Base-by-base conservation (phyloP, 2,888 invertebrate genomes). In the Palloptera scutellata region DNA sequence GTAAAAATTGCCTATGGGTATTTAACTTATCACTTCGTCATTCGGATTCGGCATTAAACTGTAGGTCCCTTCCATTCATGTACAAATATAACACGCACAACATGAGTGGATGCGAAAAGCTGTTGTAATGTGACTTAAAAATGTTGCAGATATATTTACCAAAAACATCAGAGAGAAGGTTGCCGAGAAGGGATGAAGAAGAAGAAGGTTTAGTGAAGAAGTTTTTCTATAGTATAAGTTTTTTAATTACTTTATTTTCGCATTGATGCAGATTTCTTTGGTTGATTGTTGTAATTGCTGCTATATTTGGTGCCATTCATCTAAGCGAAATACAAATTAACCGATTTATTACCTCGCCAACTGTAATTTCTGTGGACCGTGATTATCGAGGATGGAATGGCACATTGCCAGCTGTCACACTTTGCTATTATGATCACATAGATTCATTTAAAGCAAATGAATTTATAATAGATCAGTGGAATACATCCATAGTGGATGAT, bases 371-470 rank as follows among this genome's bases (percentile, higher is more conserved):
- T 0, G 74, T 85, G 55, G 84, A 85, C 72, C 78, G 83, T 0
- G 81, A 85, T 40, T 84, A 84, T 70, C 80, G 84, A 0, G 79
- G 79, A 40, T 85, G 84, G 84, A 82, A 80, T 52, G 83, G 83
- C 11, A 77, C 79, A 10, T 64, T 85, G 70, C 84, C 84, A 2
- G 83, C 84, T 1, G 77, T 83, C 4, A 84, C 84, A 0, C 64
- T 84, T 1, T 85, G 84, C 73, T 84, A 83, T 70, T 78, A 82
- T 53, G 80, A 84, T 65, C 79, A 82, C 59, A 75, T 84, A 8
- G 83, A 84, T 67, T 75, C 78, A 4, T 77, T 75, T 17, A 81
- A 80, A 71, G 81, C 82, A 40, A 81, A 80, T 30, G 77, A 81
- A 54, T 79, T 76, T 10, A 81, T 84, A 30, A 75, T 78, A 70